These are phyloP conservation scores for Aldabrachelys gigantea DNA, from an alignment of 2,113 vertebrate genomes.

Conservation along the genomic window DNA sequence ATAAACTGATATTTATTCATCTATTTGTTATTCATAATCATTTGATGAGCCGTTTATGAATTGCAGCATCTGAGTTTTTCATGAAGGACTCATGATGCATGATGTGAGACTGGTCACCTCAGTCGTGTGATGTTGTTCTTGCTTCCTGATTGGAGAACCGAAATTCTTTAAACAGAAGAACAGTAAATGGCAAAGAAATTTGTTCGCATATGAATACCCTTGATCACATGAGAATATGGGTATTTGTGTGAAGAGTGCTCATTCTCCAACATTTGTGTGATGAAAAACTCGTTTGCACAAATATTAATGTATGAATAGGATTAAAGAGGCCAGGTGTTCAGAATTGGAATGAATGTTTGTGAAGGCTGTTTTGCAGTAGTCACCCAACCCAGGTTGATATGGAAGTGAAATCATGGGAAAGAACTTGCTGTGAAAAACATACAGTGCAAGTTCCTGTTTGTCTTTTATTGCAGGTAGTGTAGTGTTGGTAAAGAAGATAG, in stretches of 20 bases:
- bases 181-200: background rate
- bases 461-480: background rate
- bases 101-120: background rate
- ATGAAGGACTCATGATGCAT: background rate
- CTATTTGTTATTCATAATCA: slow-evolving; percentile 61
- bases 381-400: background rate
- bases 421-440: background rate
- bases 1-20: slow-evolving; percentile 24
- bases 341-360: background rate
- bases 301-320: fast-evolving
- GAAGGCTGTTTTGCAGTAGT: background rate
- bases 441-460: background rate
- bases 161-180: background rate
- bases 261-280: background rate
- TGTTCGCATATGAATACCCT: background rate
- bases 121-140: background rate
- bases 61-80: slow-evolving; percentile 16
- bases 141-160: background rate
- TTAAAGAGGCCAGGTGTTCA: background rate
- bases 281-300: background rate
- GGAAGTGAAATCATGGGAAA: background rate
- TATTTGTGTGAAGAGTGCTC: background rate
- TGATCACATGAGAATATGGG: background rate
- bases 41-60: slow-evolving; percentile 47
- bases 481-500: background rate